Evolutionary conservation across 1,140 invertebrate genomes (phyloP), one percentile per base, ranked within the genome.

Genomic region (Trichonephila inaurata): DNA sequence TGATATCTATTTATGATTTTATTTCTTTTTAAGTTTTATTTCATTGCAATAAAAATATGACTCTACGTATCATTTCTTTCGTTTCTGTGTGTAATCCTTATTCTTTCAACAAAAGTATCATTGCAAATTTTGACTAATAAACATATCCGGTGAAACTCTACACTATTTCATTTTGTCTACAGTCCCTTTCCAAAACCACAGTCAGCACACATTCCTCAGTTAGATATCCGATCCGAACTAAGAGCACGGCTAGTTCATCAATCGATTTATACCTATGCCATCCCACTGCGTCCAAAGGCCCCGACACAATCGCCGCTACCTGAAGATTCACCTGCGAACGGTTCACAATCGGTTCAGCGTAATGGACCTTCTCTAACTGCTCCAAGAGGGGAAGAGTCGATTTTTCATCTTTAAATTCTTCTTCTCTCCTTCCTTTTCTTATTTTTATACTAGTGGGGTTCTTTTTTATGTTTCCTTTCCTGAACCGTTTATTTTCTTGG

Each of bases 251-350:
- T 7, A 77, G 87, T 89, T 89, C 62, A 72, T 89, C 64, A 89
- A 89, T 89, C 87, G 87, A 89, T 89, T 89, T 51, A 66, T 89
- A 89, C 87, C 87, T 89, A 62, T 21, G 87, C 83, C 81, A 62
- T 44, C 58, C 51, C 40, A 51, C 51, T 10, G 51, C 60, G 60
- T 77, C 69, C 69, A 19, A 51, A 51, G 51, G 51, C 51, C 10
- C 51, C 51, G 51, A 51, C 51, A 77, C 69, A 77, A 28, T 77
- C 69, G 69, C 69, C 28, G 16, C 69, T 77, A 77, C 69, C 69
- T 77, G 69, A 77, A 40, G 69, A 77, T 77, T 77, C 69, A 16
- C 24, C 4, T 2, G 7, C 14, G 24, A 33, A 51, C 24, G 69
- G 12, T 77, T 62, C 61, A 62, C 61, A 62, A 21, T 51, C 51